These are phyloP conservation scores for Channallabes apus DNA, from an alignment of 2,797 vertebrate species.

Conservation along the genomic window DNA sequence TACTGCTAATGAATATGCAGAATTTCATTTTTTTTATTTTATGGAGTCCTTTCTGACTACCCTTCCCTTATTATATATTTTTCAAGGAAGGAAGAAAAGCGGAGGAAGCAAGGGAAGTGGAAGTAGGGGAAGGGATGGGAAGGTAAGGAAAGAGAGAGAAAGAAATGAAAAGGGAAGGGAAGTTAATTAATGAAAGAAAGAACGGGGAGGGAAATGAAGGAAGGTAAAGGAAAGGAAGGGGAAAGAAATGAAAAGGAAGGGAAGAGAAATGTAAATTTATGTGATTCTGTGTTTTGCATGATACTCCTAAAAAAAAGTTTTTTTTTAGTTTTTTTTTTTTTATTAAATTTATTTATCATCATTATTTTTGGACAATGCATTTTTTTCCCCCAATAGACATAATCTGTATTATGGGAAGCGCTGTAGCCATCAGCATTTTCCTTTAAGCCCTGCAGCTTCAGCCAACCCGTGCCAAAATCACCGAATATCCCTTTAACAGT, in stretches of 20 bases:
- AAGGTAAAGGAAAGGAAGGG: no score
- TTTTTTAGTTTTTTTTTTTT: not conserved
- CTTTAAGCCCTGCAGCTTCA: not conserved
- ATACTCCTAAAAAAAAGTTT: not conserved
- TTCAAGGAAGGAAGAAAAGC: not conserved
- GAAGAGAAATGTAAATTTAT: not conserved
- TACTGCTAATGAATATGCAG: conserved; percentile 2
- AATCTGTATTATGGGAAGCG: not conserved
- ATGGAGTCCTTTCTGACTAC: not conserved
- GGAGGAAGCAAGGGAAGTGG: not conserved
- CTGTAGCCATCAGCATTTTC: not conserved
- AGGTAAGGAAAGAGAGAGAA: not conserved
- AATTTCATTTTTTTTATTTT: not conserved
- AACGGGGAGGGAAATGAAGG: not conserved
- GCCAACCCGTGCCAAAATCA: conserved; percentile 9
- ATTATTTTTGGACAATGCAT: not conserved
- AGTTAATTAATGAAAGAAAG: not conserved
- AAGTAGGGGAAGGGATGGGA: not conserved
- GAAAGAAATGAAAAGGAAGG: not conserved
- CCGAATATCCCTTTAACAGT: conserved; percentile 19
- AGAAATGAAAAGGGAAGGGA: not conserved
- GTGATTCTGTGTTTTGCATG: not conserved
- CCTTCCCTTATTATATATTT: no score
- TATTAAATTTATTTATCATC: not conserved
- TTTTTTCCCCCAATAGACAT: not conserved